Conservation (phyloP, 2,797 vertebrate species). For the Acestrorhynchus altus region DNA sequence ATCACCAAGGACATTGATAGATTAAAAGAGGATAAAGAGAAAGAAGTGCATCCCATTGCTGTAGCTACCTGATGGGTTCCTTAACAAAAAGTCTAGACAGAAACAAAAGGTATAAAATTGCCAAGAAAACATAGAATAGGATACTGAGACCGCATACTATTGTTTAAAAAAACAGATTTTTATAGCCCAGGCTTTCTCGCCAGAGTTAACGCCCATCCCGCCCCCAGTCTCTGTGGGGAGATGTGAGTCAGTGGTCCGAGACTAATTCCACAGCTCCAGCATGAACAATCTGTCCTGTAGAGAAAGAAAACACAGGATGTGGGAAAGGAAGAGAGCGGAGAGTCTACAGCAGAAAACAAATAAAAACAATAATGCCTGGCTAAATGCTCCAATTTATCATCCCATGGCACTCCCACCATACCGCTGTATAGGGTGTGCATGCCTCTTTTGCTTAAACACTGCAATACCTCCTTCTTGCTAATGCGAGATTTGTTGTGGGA, state of each 20-base stretch:
- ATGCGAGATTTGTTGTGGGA: not conserved
- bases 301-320: conserved; percentile 25
- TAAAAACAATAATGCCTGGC: conserved; percentile 44
- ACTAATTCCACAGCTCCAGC: conserved; percentile 54
- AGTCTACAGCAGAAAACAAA: conserved; percentile 32
- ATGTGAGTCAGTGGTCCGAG: conserved; percentile 47
- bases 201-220: not conserved
- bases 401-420: not conserved
- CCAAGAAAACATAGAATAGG: conserved; percentile 22
- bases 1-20: too few relatives aligned
- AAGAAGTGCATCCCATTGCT: not conserved
- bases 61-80: not conserved
- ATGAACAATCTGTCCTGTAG: conserved; percentile 57
- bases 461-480: not conserved
- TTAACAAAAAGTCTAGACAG: conserved; percentile 2
- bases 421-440: not conserved
- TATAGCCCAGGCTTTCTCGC: conserved; percentile 8
- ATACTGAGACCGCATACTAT: conserved; percentile 14
- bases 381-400: conserved; percentile 33
- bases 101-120: conserved; percentile 28
- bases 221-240: conserved; percentile 31
- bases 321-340: not conserved
- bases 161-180: conserved; percentile 7
- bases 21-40: too few relatives aligned
- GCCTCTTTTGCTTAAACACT: conserved; percentile 1